Evolutionary conservation across 2,888 invertebrate species (phyloP).

Genomic region (Agrotis ipsilon): DNA sequence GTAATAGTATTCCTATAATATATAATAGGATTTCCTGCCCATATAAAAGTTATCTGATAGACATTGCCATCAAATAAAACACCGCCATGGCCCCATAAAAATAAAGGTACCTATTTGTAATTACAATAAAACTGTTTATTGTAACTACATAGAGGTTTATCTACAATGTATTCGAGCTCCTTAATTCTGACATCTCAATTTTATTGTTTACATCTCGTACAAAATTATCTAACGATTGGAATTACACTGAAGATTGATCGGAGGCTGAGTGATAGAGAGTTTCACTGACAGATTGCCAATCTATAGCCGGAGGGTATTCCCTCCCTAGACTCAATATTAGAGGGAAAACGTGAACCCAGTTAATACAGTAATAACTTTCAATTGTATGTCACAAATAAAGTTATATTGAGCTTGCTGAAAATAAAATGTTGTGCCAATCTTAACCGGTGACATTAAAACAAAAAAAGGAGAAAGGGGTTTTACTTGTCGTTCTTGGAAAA

Average conservation of each 20-base stretch:
- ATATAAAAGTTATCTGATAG: background rate
- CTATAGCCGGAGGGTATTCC: conserved; percentile 50
- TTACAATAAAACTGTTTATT: conserved; percentile 1
- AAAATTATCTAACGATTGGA: conserved; percentile 72
- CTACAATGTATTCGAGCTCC: conserved; percentile 16
- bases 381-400: conserved; percentile 17
- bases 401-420: background rate
- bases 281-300: conserved; percentile 55
- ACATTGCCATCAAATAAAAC: background rate
- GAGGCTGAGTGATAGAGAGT: conserved; percentile 45
- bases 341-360: conserved; percentile 29
- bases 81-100: background rate
- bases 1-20: too few relatives aligned
- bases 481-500: too few relatives aligned
- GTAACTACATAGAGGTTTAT: background rate
- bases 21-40: background rate
- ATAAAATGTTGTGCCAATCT: background rate
- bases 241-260: conserved; percentile 60
- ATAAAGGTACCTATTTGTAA: background rate
- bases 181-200: conserved; percentile 55
- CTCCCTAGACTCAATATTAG: conserved; percentile 43
- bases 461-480: background rate
- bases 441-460: background rate
- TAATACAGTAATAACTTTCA: conserved; percentile 56
- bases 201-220: conserved; percentile 42